These are phyloP conservation scores for Teleiodes luculella DNA, from an alignment of 2,888 invertebrate genomes.

Conservation along the genomic window DNA sequence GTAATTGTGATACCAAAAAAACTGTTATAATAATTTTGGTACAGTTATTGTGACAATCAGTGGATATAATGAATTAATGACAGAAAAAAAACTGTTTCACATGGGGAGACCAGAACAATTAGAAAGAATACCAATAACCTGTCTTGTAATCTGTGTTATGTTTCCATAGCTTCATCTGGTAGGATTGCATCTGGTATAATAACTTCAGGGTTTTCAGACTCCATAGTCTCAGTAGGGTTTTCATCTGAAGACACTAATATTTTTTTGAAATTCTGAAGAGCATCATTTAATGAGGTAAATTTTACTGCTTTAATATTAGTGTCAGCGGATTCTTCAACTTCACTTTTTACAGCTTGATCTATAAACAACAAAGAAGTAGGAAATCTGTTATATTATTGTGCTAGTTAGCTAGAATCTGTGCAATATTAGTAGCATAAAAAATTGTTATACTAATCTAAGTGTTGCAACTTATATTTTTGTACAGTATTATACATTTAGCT, in stretches of 20 bases:
- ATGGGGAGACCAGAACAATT: no score
- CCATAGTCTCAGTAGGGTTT: neutral
- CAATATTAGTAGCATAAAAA: no score
- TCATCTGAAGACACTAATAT: neutral
- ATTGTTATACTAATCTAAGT: no score
- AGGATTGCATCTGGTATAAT: neutral
- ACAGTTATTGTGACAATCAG: no score
- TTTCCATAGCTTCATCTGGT: neutral
- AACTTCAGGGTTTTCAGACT: neutral
- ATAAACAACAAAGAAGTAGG: neutral
- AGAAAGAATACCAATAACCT: neutral
- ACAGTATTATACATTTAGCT: no score
- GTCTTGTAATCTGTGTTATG: slow-evolving; percentile 17
- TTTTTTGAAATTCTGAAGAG: slow-evolving; percentile 33
- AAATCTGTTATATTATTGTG: slow-evolving; percentile 42
- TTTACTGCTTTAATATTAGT: slow-evolving; percentile 41
- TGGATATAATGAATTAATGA: no score
- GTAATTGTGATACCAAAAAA: no score
- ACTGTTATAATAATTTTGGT: no score
- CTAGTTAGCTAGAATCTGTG: no score
- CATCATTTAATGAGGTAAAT: slow-evolving; percentile 55
- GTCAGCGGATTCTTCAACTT: slow-evolving; percentile 34
- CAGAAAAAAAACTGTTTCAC: no score
- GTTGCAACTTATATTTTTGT: no score
- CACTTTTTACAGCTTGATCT: slow-evolving; percentile 27